phyloP scores from a whole-genome alignment of 2,888 invertebrate species.

The Scaptomyza parva region DNA sequence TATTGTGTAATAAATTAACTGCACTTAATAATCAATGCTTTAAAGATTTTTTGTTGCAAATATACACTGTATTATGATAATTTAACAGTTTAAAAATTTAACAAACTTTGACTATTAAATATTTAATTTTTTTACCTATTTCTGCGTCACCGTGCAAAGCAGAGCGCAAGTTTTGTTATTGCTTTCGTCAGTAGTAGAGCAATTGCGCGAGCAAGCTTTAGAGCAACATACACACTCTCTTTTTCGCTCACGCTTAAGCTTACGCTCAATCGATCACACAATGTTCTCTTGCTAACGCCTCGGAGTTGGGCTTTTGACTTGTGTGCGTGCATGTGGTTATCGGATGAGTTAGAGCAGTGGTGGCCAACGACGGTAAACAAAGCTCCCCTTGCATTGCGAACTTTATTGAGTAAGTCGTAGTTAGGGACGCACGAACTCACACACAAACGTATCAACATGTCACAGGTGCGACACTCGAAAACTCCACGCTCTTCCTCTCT shows the following conservation, averaged over 20 bases:
- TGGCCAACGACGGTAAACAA: conserved; percentile 4
- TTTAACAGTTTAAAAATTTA: conserved; percentile 1
- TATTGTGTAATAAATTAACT: background rate
- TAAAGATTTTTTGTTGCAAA: background rate
- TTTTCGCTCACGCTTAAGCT: conserved; percentile 6
- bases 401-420: conserved; percentile 26
- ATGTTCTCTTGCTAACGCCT: conserved; percentile 21
- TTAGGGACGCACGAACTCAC: background rate
- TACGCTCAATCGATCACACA: conserved; percentile 29
- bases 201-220: conserved; percentile 23
- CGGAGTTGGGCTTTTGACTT: conserved; percentile 21
- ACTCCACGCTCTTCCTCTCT: conserved; percentile 29
- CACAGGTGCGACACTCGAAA: conserved; percentile 47
- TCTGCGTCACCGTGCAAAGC: conserved; percentile 34
- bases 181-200: conserved; percentile 13
- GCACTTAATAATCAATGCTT: background rate
- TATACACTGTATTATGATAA: too few relatives aligned
- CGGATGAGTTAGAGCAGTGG: conserved; percentile 12
- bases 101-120: background rate
- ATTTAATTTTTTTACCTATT: background rate
- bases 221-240: conserved; percentile 2
- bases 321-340: conserved; percentile 9
- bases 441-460: background rate
- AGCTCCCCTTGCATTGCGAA: conserved; percentile 25
- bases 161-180: conserved; percentile 22